These are phyloP conservation scores for Pterocles gutturalis DNA, from an alignment of 2,113 vertebrate species.

Conservation along the genomic window DNA sequence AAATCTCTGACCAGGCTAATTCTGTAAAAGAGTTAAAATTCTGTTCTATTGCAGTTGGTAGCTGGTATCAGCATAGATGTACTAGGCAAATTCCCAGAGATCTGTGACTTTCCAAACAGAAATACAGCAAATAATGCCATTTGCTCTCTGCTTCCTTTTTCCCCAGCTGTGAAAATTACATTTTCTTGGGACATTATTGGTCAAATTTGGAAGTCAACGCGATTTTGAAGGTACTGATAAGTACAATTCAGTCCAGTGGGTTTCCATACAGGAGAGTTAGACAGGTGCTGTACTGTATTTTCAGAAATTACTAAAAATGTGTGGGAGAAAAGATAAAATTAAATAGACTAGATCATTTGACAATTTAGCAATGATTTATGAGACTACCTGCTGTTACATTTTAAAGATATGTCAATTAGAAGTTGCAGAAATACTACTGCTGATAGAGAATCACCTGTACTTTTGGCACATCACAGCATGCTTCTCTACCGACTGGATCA, in stretches of 20 bases:
- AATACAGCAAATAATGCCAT: background rate
- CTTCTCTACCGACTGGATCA: accelerated
- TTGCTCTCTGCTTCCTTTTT: background rate
- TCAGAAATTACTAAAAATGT: background rate
- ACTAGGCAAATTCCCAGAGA: background rate
- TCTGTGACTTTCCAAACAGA: background rate
- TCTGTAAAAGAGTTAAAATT: background rate
- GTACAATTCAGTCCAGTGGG: background rate
- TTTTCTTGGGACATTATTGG: background rate
- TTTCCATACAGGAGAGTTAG: background rate
- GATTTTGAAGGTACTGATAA: background rate
- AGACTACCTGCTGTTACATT: background rate
- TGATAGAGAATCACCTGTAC: background rate
- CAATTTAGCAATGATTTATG: background rate
- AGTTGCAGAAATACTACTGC: background rate
- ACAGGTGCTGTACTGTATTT: background rate
- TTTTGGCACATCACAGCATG: background rate
- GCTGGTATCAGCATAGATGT: background rate
- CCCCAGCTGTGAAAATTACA: background rate
- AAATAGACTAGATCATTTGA: background rate
- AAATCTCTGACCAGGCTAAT: background rate
- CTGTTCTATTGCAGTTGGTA: background rate
- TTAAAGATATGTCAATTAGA: background rate
- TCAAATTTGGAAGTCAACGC: background rate
- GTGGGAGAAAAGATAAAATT: background rate